Percentiles rank a stretch among this genome's conserved stretches.
Evolutionary conservation across 2,888 invertebrate genomes (phyloP).

Genomic region (Hipparchia sbordonii): DNA sequence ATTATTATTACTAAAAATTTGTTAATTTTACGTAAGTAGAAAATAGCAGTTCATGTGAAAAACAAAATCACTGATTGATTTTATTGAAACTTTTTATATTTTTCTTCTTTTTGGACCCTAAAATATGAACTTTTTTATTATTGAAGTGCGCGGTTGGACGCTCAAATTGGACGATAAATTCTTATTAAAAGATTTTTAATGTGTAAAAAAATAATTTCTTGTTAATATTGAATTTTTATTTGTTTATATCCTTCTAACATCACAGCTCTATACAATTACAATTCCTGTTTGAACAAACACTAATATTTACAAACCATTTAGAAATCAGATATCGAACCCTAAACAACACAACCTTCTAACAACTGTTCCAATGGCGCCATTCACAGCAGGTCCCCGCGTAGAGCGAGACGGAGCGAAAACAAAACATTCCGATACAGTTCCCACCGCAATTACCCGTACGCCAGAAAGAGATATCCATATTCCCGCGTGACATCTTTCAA

Average conservation of each 20-base stretch:
- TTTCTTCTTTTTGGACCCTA: no score
- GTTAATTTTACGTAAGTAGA: no score
- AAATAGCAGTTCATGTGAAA: no score
- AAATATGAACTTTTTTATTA: no score
- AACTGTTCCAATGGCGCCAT: conserved; percentile 55
- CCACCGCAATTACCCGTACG: conserved; percentile 55
- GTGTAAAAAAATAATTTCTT: neutral
- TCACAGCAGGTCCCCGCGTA: conserved; percentile 67
- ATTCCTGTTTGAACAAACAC: neutral
- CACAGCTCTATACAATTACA: neutral
- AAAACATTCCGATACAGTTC: conserved; percentile 81
- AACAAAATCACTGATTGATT: no score
- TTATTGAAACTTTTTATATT: no score
- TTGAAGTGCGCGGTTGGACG: no score
- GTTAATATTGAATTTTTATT: conserved; percentile 1
- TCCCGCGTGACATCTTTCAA: conserved; percentile 46
- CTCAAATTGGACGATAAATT: no score
- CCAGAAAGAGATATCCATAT: conserved; percentile 54
- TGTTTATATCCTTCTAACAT: neutral
- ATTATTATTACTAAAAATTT: no score
- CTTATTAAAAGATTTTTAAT: no score
- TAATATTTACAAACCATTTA: neutral
- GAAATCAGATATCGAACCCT: conserved; percentile 55
- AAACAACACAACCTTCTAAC: conserved; percentile 44
- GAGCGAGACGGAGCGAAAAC: conserved; percentile 78